These are phyloP conservation scores for Excalfactoria chinensis DNA, from an alignment of 2,113 vertebrate species.

Conservation along the genomic window DNA sequence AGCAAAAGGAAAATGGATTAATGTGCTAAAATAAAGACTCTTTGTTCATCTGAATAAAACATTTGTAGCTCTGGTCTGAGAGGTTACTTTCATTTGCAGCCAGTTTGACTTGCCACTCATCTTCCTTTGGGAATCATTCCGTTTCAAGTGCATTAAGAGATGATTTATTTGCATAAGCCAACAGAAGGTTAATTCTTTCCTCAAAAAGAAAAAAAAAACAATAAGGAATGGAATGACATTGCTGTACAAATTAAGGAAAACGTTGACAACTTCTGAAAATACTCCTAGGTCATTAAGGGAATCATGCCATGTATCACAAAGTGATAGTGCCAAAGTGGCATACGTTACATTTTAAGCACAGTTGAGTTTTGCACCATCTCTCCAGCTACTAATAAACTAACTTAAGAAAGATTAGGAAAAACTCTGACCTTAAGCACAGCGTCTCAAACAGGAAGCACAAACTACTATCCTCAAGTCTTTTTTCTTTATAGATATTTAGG, in stretches of 20 bases:
- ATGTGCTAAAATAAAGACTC: conserved; percentile 70
- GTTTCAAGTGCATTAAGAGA: conserved; percentile 69
- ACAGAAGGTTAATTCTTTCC: conserved; percentile 61
- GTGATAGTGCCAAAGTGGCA: not conserved
- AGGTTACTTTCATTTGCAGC: conserved; percentile 65
- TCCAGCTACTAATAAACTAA: conserved; percentile 27
- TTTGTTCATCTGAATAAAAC: conserved; percentile 74
- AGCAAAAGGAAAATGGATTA: conserved; percentile 52
- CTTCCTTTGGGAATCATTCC: conserved; percentile 53
- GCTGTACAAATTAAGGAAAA: conserved; percentile 65
- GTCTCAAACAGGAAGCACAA: conserved; percentile 19
- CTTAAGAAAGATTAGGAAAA: not conserved
- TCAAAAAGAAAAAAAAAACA: conserved; percentile 39
- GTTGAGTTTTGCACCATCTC: conserved; percentile 4
- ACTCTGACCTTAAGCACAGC: not conserved
- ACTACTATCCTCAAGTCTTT: not conserved
- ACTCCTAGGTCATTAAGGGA: conserved; percentile 56
- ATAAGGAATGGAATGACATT: not conserved
- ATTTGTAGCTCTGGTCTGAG: conserved; percentile 62
- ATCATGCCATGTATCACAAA: conserved; percentile 26
- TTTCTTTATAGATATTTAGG: not conserved
- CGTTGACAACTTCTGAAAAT: conserved; percentile 59
- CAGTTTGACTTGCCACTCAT: conserved; percentile 71
- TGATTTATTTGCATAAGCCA: conserved; percentile 75
- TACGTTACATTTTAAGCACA: not conserved